These are phyloP conservation scores for Gymnocypris eckloni DNA, from an alignment of 2,797 vertebrate genomes.

Conservation along the genomic window DNA sequence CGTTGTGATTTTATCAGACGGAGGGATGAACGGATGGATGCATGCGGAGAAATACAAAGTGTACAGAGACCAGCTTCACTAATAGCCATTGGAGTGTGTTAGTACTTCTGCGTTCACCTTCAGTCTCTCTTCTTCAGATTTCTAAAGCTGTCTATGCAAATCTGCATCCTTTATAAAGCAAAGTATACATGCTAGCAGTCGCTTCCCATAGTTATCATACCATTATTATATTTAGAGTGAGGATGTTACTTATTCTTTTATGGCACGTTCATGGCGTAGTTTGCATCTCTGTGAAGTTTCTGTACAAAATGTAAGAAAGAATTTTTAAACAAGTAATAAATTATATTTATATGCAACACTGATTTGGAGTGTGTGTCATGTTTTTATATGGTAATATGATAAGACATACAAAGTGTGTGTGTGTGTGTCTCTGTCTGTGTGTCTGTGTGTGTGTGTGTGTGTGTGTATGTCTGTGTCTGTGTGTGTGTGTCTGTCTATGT, in stretches of 20 bases:
- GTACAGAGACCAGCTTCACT: constrained; percentile 9
- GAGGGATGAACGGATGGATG: neutral
- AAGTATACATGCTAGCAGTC: constrained; percentile 77
- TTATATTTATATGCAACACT: constrained; percentile 99
- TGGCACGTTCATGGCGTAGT: constrained; percentile 78
- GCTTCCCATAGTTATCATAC: constrained; percentile 76
- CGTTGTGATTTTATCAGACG: neutral
- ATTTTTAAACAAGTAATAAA: constrained; percentile 99
- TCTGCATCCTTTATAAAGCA: constrained; percentile 84
- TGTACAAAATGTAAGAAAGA: constrained; percentile 98
- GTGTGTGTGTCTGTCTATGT: too few relatives aligned
- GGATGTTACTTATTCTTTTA: constrained; percentile 82
- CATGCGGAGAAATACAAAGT: neutral
- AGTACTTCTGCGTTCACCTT: constrained; percentile 53
- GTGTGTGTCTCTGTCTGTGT: too few relatives aligned
- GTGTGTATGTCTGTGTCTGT: too few relatives aligned
- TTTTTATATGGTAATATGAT: neutral
- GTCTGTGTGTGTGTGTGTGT: too few relatives aligned
- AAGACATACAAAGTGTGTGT: too few relatives aligned
- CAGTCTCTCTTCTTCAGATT: constrained; percentile 68
- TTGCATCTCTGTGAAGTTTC: constrained; percentile 91
- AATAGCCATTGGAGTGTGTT: constrained; percentile 33
- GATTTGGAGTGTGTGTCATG: constrained; percentile 48
- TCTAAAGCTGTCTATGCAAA: constrained; percentile 95
- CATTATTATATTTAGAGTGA: constrained; percentile 81